These are phyloP conservation scores for Caenorhabditis latens DNA, from an alignment of 1,140 invertebrate species.

Conservation along the genomic window DNA sequence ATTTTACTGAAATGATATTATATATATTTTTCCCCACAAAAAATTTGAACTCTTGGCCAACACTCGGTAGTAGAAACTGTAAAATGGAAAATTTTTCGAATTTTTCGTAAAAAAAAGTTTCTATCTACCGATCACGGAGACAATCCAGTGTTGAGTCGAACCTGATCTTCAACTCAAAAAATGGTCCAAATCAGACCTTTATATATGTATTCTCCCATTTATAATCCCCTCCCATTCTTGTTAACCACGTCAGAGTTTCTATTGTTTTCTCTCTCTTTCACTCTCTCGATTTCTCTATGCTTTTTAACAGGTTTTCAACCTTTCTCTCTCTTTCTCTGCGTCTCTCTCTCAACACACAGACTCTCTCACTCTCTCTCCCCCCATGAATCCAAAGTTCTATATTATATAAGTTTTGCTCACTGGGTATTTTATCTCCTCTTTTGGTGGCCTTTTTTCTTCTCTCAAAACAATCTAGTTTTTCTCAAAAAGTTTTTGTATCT, in stretches of 20 bases:
- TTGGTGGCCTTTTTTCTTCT: slow-evolving; percentile 19
- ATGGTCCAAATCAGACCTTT: background rate
- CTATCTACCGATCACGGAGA: slow-evolving; percentile 49
- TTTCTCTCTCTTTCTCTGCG: slow-evolving; percentile 16
- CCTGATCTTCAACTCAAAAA: slow-evolving; percentile 46
- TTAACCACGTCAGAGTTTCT: slow-evolving; percentile 50
- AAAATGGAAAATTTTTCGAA: no score
- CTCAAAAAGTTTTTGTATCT: background rate
- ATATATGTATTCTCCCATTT: background rate
- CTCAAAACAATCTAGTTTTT: slow-evolving; percentile 44
- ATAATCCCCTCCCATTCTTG: background rate
- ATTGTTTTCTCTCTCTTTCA: background rate
- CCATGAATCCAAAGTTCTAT: slow-evolving; percentile 30
- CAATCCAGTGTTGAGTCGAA: slow-evolving; percentile 54
- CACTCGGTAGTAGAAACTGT: slow-evolving; percentile 48
- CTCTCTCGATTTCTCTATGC: slow-evolving; percentile 3
- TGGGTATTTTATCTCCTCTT: slow-evolving; percentile 1
- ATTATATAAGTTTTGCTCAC: background rate
- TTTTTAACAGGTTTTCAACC: slow-evolving; percentile 33
- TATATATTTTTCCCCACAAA: background rate
- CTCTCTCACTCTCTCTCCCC: slow-evolving; percentile 10
- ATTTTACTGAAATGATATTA: no score
- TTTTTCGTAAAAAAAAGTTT: background rate
- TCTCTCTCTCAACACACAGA: background rate
- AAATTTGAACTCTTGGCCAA: slow-evolving; percentile 8